Base-by-base conservation (phyloP, 2,113 vertebrate genomes). In the Osmerus mordax region DNA sequence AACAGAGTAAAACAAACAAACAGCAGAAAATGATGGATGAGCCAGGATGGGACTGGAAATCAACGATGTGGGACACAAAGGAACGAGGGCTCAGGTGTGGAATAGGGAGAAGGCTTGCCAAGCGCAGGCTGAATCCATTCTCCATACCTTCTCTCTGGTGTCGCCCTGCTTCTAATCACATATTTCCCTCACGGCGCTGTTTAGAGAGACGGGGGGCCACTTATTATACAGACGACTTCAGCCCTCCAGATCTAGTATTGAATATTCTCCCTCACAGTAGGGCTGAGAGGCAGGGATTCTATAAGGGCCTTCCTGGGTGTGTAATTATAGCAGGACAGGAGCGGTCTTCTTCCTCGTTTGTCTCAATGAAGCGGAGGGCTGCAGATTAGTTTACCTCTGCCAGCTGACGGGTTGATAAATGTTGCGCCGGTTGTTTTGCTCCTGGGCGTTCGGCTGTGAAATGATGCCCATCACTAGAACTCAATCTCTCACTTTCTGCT, bases 391-490 rank as follows among this genome's bases (percentile, higher is more conserved):
- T 76, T 63, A 51, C 47, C 41, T 28, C 14, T 64, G 77, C 67
- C 62, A 29, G 47, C 73, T 76, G 76, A 78, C 41, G n/a, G 71
- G 53, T 83, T 85, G 81, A 87, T 79, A 78, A 72, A 84, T 74
- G 79, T 58, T 3, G 56, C 59, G 63, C 68, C 80, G 79, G 78
- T 87, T 83, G 84, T 84, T 75, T 61, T 25, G 60, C 28, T 65
- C 68, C 52, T 65, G 79, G 41, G 64, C 75, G 32, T 52, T 78
- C n/a, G 51, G 65, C 81, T 77, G 83, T 83, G 72, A 89, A 85
- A 85, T 74, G 69, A 83, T 67, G 53, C 56, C 15, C 53, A 67
- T 53, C n/a, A 36, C 65, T 71, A 65, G 58, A 53, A 61, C 73
- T 74, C 70, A 67, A 21, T 71, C 62, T 28, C 55, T 32, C 56